Percentiles rank a stretch among this genome's conserved stretches.
These are phyloP conservation scores for Triplophysa rosa DNA, from an alignment of 2,113 vertebrate species.

Conservation along the genomic window DNA sequence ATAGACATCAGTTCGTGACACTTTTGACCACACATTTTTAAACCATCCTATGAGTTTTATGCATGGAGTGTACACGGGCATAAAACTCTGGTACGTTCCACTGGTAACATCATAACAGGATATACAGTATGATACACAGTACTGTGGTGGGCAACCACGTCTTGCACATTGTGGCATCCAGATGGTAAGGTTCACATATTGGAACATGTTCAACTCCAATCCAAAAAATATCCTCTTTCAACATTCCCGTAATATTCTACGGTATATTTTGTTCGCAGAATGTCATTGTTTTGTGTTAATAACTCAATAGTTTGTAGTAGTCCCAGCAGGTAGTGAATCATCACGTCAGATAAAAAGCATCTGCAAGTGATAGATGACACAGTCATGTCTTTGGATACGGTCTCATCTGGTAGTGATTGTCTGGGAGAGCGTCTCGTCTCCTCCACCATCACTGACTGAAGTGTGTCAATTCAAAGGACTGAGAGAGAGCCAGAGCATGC, in stretches of 20 bases:
- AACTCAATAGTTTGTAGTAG: background rate
- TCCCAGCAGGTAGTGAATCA: background rate
- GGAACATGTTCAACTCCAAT: background rate
- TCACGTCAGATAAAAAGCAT: background rate
- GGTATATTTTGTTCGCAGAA: background rate
- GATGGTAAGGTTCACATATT: background rate
- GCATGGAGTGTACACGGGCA: background rate
- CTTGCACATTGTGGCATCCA: background rate
- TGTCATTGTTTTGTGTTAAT: background rate
- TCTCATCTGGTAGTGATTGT: constrained; percentile 23
- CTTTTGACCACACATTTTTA: background rate
- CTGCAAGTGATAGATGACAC: background rate
- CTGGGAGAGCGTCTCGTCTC: background rate
- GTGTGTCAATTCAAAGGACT: background rate
- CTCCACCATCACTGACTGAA: background rate
- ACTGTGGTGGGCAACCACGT: background rate
- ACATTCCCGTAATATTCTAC: background rate
- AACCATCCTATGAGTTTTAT: too few species aligned
- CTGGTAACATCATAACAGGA: background rate
- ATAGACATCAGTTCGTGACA: background rate
- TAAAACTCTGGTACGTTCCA: background rate
- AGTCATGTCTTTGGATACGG: background rate
- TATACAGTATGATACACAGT: background rate
- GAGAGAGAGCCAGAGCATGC: background rate
- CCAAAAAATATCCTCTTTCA: background rate